Evolutionary conservation across 2,888 invertebrate species (phyloP), one percentile per base, ranked within the genome.

Genomic region (Nebria brevicollis): DNA sequence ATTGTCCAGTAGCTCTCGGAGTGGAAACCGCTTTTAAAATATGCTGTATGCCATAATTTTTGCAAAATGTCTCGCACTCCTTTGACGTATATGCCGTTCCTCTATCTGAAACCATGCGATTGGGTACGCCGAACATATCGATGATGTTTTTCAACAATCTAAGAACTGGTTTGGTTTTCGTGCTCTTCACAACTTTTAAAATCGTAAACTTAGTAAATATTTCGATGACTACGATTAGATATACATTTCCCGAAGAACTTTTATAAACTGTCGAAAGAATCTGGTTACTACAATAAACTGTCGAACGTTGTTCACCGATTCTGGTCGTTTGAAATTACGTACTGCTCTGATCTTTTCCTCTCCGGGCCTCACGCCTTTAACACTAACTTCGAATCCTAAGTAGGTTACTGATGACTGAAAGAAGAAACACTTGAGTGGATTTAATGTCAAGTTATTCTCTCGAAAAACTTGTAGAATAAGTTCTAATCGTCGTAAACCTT

Each of bases 181-280:
- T 86, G 72, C 83, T 84, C 68, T 81, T 84, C 0, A 87, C 86
- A 0, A 87, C 82, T 77, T 85, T 86, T 2, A 87, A 73, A 20
- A 88, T 82, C 0, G 85, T 81, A 82, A 84, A 88, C 79, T 88
- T 88, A 0, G 87, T 88, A 68, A 89, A 88, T 0, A 84, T 87
- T 76, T 89, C 88, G 0, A 89, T 85, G 4, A 86, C 80, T 0
- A 84, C 86, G n/a, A 89, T 78, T 13, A 89, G 73, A 65, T 88
- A 84, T 3, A 82, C 83, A 79, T 89, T 88, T n/a, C 85, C 85
- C 0, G 77, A 83, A 8, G 81, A 84, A 66, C 85, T 87, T n/a
- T 83, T 85, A 8, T 85, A 84, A 73, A 85, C 43, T 84, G 84
- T 5, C 84, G 65, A 25, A 85, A 85, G 75, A 82, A 85, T 0